phyloP scores from a whole-genome alignment of 2,888 invertebrate genomes.

The Caenorhabditis macrosperma region DNA sequence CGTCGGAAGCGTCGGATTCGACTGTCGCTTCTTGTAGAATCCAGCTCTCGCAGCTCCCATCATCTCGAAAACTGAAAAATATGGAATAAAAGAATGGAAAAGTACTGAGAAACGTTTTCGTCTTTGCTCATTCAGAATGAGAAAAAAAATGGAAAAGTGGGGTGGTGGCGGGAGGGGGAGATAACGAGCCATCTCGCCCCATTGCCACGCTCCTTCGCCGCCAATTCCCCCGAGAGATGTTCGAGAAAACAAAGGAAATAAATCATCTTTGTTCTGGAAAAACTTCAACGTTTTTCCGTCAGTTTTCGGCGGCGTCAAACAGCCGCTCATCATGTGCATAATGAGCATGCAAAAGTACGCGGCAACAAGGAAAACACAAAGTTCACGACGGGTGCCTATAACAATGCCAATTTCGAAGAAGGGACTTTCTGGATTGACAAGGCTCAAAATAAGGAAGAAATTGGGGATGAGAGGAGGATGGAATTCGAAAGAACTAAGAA shows the following conservation, averaged over 20 bases:
- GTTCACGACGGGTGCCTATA: not conserved
- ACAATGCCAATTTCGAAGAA: not conserved
- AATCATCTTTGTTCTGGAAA: slow-evolving; percentile 47
- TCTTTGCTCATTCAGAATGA: not conserved
- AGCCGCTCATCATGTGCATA: slow-evolving; percentile 41
- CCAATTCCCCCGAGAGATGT: slow-evolving; percentile 21
- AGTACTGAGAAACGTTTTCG: too few species aligned
- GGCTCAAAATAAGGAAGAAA: not conserved
- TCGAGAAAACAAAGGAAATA: slow-evolving; percentile 44
- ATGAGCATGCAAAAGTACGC: slow-evolving; percentile 9
- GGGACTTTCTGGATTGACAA: not conserved
- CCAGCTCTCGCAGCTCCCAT: slow-evolving; percentile 67
- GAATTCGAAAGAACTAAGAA: not conserved
- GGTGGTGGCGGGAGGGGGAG: slow-evolving; percentile 18
- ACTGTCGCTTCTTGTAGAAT: slow-evolving; percentile 63
- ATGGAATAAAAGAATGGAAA: too few species aligned
- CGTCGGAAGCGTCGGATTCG: slow-evolving; percentile 32
- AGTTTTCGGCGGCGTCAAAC: slow-evolving; percentile 11
- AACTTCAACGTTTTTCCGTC: not conserved
- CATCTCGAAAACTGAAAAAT: slow-evolving; percentile 62
- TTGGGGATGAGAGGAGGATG: not conserved
- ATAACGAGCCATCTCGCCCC: slow-evolving; percentile 30
- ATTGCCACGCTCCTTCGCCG: not conserved
- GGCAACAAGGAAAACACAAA: slow-evolving; percentile 12
- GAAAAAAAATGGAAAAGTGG: slow-evolving; percentile 25